Base-by-base conservation (phyloP, 2,797 vertebrate species). In the Varecia variegata region DNA sequence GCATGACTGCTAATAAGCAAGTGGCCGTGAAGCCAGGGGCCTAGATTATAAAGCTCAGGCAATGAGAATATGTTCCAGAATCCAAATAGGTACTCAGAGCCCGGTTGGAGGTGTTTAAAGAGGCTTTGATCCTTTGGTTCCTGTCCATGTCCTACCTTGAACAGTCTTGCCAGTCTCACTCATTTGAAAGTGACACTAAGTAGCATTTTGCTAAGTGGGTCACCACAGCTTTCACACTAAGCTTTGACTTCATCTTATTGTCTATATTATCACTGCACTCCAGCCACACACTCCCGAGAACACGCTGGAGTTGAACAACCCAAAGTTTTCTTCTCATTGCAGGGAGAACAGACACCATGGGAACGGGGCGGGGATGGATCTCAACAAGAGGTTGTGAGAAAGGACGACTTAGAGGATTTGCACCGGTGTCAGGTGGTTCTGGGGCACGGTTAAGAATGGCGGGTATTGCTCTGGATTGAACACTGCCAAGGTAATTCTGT, bases 41-140 rank as follows among this genome's bases (percentile, higher is more conserved):
- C 17, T 52, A 54, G 45, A 56, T 85, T 71, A 71, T 91, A 92
- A 96, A 93, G 81, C 35, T 45, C 60, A 85, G 82, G 73, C 54
- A 85, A 90, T 71, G 50, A 95, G 27, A 94, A 85, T 27, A 35
- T 20, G 21, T 92, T 96, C n/a, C 67, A 84, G 58, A 90, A 76
- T 87, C 65, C 27, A 86, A 88, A 87, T 52, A 88, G 54, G 20
- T 88, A 60, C 60, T 88, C 38, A 56, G 1, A 79, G 68, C 15
- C 17, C 35, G 77, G n/a, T 7, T 60, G 67, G 58, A 86, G 38
- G 47, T 71, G 62, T 92, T 95, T 74, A 94, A 93, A 97, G 80
- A 89, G 56, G 52, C 18, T 35, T 73, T 3, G 17, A 38, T 67
- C 17, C 40, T 58, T 95, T 87, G 32, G 45, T 83, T 94, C 50